Evolutionary conservation across 2,888 invertebrate genomes (phyloP).

Genomic region (Tipula helvola): DNA sequence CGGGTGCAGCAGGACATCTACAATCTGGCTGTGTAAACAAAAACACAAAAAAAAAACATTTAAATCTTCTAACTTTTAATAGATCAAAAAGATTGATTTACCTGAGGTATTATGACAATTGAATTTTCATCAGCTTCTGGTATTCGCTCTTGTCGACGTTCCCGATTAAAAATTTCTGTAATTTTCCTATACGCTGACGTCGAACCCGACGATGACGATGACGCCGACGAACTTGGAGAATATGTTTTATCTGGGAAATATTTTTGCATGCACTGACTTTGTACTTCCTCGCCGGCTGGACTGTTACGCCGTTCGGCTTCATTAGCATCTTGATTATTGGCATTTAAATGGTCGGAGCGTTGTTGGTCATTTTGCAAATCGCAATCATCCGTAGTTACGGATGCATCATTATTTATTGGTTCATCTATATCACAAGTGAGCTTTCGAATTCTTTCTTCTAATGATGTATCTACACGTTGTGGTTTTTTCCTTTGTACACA

Average conservation of each 20-base stretch:
- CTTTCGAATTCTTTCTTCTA: conserved; percentile 75
- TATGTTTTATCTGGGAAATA: conserved; percentile 45
- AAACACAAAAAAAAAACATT: not conserved
- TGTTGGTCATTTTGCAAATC: conserved; percentile 10
- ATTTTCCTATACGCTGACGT: conserved; percentile 50
- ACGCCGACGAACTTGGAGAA: conserved; percentile 43
- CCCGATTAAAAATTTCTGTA: conserved; percentile 35
- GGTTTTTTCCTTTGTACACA: conserved; percentile 28
- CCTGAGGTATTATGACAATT: conserved; percentile 37
- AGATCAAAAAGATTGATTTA: not conserved
- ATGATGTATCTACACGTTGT: conserved; percentile 49
- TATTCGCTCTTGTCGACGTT: conserved; percentile 35
- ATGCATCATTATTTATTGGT: conserved; percentile 35
- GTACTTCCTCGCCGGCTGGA: conserved; percentile 52
- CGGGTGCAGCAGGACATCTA: conserved; percentile 39
- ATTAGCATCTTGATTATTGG: conserved; percentile 20
- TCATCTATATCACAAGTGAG: conserved; percentile 78
- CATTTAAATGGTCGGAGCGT: conserved; percentile 19
- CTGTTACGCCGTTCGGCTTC: conserved; percentile 43
- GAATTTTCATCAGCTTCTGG: conserved; percentile 36
- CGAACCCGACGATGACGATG: conserved; percentile 43
- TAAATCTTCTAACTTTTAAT: not conserved
- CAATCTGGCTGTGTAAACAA: conserved; percentile 25
- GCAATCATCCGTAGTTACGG: conserved; percentile 16
- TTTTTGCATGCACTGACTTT: conserved; percentile 27